Evolutionary conservation across 64 coral and sea anemone species (phyloP).

Genomic region (Anthopleura sola): DNA sequence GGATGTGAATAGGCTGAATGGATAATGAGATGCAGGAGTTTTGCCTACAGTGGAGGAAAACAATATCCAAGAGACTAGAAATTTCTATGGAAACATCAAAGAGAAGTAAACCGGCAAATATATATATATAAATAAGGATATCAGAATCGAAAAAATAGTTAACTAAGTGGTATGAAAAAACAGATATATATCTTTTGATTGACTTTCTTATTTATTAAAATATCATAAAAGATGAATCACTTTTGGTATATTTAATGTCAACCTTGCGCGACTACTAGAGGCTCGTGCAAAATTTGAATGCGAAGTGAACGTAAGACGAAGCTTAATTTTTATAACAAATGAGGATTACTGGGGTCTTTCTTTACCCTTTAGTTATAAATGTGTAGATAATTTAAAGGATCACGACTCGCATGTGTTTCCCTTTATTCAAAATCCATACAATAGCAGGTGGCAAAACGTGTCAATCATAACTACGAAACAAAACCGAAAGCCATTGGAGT

Average conservation of each 20-base stretch:
- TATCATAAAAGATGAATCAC: not conserved
- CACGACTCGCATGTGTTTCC: conserved; percentile 66
- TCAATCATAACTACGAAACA: conserved; percentile 33
- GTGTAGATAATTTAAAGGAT: not conserved
- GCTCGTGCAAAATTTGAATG: not conserved
- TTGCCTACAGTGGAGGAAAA: conserved; percentile 38
- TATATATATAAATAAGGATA: not conserved
- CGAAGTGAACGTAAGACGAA: not conserved
- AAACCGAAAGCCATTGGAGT: conserved; percentile 36
- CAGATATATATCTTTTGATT: not conserved
- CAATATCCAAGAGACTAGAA: conserved; percentile 73
- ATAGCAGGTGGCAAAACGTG: conserved; percentile 91
- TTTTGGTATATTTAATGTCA: not conserved
- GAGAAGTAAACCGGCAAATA: not conserved
- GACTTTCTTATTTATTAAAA: not conserved
- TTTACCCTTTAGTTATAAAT: not conserved
- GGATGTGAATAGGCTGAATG: conserved; percentile 11
- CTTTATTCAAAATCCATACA: conserved; percentile 40
- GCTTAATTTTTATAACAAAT: not conserved
- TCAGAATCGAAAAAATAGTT: not conserved
- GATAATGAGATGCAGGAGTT: conserved; percentile 49
- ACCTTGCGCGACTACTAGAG: not conserved
- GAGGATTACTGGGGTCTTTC: not conserved
- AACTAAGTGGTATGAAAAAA: not conserved
- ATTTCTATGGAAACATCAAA: conserved; percentile 37